Evolutionary conservation across 2,888 invertebrate genomes (phyloP).

Genomic region (Cordilura impudica): DNA sequence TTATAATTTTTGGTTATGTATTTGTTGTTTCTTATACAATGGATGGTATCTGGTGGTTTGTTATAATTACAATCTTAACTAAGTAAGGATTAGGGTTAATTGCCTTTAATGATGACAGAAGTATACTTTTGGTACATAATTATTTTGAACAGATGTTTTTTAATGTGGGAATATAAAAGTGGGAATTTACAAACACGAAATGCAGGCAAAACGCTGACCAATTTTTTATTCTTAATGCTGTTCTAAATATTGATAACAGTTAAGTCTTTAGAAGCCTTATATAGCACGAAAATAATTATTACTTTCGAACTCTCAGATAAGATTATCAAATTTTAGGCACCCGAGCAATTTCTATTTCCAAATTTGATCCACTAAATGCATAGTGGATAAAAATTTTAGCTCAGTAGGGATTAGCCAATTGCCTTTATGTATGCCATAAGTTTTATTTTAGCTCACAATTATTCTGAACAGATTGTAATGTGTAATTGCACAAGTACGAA

Average conservation of each 20-base stretch:
- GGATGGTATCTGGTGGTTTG: slow-evolving; percentile 1
- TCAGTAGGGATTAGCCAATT: too few relatives aligned
- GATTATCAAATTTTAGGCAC: too few relatives aligned
- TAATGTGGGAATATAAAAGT: neutral
- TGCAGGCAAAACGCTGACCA: too few relatives aligned
- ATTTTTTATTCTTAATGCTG: too few relatives aligned
- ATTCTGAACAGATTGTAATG: too few relatives aligned
- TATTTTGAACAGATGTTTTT: neutral
- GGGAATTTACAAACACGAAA: neutral
- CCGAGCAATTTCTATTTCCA: too few relatives aligned
- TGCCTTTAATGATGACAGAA: slow-evolving; percentile 30
- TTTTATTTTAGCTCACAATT: too few relatives aligned
- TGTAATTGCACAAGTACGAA: too few relatives aligned
- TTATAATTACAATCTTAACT: slow-evolving; percentile 18
- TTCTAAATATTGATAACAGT: neutral
- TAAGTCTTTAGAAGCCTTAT: neutral
- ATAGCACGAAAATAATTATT: neutral
- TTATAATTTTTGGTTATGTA: neutral
- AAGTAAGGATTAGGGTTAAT: slow-evolving; percentile 50
- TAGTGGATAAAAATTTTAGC: too few relatives aligned
- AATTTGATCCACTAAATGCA: too few relatives aligned
- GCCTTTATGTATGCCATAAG: too few relatives aligned
- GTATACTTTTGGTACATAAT: neutral
- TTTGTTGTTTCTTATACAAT: neutral
- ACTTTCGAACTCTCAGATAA: too few relatives aligned